Percentiles rank a stretch among this genome's conserved stretches.
phyloP scores from a whole-genome alignment of 2,113 vertebrate species.

The Terrapene triunguis region DNA sequence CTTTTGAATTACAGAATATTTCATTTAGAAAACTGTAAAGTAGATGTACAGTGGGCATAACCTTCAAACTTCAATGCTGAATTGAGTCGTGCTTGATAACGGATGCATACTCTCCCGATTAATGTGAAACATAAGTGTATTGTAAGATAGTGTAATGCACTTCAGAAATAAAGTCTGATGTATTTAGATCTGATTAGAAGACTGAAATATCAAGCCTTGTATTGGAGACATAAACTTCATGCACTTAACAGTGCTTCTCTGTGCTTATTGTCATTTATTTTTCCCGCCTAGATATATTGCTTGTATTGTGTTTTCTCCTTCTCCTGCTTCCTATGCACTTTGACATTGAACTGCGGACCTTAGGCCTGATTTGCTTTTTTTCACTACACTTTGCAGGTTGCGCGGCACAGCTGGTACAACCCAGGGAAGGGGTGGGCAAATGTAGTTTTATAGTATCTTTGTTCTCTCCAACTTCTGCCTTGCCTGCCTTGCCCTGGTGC shows the following conservation, averaged over 20 bases:
- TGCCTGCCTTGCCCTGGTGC: rapidly evolving
- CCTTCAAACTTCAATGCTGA: constrained; percentile 58
- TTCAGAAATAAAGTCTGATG: constrained; percentile 52
- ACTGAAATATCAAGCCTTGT: constrained; percentile 71
- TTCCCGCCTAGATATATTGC: constrained; percentile 71
- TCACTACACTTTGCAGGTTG: neutral
- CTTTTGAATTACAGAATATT: neutral
- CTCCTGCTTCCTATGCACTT: neutral
- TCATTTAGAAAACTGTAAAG: constrained; percentile 54
- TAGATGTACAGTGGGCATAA: constrained; percentile 55
- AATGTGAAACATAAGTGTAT: constrained; percentile 47
- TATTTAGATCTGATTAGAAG: constrained; percentile 74
- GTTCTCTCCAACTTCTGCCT: neutral
- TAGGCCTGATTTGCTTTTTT: neutral
- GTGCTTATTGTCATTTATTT: constrained; percentile 73
- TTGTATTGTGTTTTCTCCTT: constrained; percentile 76
- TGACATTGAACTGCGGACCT: rapidly evolving
- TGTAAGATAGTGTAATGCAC: constrained; percentile 40
- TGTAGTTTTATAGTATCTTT: neutral
- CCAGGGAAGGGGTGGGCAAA: neutral
- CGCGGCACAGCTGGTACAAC: neutral
- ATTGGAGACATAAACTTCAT: constrained; percentile 54
- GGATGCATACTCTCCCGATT: constrained; percentile 60
- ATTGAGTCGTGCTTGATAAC: constrained; percentile 37
- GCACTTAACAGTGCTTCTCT: constrained; percentile 45